phyloP scores from a whole-genome alignment of 2,797 vertebrate genomes.

The Onychomys torridus region DNA sequence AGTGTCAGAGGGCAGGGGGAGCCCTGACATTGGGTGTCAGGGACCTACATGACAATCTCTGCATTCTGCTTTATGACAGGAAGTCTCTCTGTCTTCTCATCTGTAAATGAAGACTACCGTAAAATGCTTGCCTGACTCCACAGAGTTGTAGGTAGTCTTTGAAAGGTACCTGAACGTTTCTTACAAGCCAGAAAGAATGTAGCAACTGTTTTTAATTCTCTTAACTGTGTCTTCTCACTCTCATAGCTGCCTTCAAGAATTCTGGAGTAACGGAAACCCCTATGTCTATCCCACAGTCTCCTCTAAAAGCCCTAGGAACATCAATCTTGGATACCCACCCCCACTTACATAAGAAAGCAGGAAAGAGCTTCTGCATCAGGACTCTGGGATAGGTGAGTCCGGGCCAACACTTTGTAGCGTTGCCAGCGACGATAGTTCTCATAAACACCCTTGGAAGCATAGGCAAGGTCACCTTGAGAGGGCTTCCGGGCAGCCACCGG shows the following conservation, averaged over 20 bases:
- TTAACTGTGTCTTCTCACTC: not conserved
- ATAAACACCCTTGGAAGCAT: conserved; percentile 84
- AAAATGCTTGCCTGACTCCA: not conserved
- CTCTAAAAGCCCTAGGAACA: not conserved
- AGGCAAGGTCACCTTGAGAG: conserved; percentile 67
- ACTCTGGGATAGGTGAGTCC: conserved; percentile 71
- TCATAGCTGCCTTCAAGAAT: not conserved
- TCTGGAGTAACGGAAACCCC: not conserved
- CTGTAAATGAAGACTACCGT: not conserved
- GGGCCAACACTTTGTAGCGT: conserved; percentile 82
- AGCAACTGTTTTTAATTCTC: not conserved
- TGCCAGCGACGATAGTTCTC: conserved; percentile 86
- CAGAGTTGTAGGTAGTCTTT: not conserved
- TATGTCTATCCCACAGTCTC: not conserved
- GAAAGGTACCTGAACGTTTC: not conserved
- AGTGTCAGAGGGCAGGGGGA: not conserved
- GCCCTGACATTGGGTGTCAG: not conserved
- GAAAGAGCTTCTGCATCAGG: conserved; percentile 85
- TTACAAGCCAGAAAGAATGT: not conserved
- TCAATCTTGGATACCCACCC: not conserved
- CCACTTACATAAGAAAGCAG: conserved; percentile 87
- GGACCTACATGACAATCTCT: not conserved
- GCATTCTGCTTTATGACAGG: not conserved
- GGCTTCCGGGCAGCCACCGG: not conserved
- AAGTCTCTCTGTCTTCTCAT: conserved; percentile 7